These are phyloP conservation scores for Taenioides sp. DNA, from an alignment of 2,797 vertebrate genomes.

Conservation along the genomic window DNA sequence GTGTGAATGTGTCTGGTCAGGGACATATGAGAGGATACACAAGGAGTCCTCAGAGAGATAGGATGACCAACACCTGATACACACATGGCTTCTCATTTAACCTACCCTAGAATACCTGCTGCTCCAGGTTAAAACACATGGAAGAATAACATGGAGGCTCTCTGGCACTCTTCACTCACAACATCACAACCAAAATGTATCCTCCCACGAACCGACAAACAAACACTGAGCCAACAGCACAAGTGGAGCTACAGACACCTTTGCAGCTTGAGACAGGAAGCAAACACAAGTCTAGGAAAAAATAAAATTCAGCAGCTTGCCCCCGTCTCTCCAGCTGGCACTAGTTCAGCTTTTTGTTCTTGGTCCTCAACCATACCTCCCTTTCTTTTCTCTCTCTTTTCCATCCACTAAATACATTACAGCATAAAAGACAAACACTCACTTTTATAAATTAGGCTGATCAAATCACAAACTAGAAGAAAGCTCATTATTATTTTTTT, in stretches of 20 bases:
- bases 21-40: slow-evolving; percentile 63
- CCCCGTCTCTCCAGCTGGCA: slow-evolving; percentile 65
- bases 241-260: slow-evolving; percentile 42
- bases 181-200: slow-evolving; percentile 32
- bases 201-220: slow-evolving; percentile 52
- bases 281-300: slow-evolving; percentile 21
- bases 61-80: slow-evolving; percentile 77
- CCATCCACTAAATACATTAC: slow-evolving; percentile 37
- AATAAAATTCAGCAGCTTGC: slow-evolving; percentile 24
- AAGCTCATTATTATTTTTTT: neutral
- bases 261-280: slow-evolving; percentile 31
- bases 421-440: slow-evolving; percentile 45
- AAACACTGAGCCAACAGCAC: slow-evolving; percentile 62
- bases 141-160: slow-evolving; percentile 26
- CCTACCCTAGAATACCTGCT: slow-evolving; percentile 71
- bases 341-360: slow-evolving; percentile 80
- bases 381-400: slow-evolving; percentile 49
- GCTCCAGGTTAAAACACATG: slow-evolving; percentile 67
- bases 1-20: slow-evolving; percentile 34
- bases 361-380: slow-evolving; percentile 62
- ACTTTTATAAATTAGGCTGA: slow-evolving; percentile 41
- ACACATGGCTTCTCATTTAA: slow-evolving; percentile 74
- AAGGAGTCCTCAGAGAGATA: slow-evolving; percentile 64
- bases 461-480: slow-evolving; percentile 19
- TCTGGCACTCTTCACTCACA: slow-evolving; percentile 22